Evolutionary conservation across 1,140 invertebrate genomes (phyloP).

Genomic region (Cataglyphis hispanica): DNA sequence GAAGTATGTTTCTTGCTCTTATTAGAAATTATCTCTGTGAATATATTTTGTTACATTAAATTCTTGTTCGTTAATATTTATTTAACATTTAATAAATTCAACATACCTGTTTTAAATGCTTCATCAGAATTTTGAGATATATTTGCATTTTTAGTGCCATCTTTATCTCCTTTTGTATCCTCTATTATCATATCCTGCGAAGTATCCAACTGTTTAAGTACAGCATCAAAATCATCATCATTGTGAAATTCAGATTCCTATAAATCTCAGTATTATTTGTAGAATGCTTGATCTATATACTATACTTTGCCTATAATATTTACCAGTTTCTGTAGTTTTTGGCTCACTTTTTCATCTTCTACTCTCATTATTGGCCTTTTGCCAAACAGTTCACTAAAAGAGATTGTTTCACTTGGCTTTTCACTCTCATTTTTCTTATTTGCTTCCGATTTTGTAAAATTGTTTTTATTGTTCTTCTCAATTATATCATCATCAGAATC

Average conservation of each 20-base stretch:
- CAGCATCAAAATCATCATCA: slow-evolving; percentile 90
- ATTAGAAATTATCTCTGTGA: slow-evolving; percentile 18
- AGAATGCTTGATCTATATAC: slow-evolving; percentile 6
- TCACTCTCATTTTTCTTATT: slow-evolving; percentile 28
- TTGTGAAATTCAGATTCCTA: slow-evolving; percentile 82
- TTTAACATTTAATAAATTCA: neutral
- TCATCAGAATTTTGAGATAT: neutral
- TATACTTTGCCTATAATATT: slow-evolving; percentile 25
- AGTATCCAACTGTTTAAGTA: slow-evolving; percentile 88
- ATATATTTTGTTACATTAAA: neutral
- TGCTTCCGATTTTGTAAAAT: neutral
- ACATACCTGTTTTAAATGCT: slow-evolving; percentile 12
- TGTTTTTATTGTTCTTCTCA: neutral
- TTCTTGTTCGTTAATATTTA: neutral
- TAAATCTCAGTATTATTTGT: slow-evolving; percentile 36
- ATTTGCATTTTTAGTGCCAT: neutral
- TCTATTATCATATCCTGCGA: slow-evolving; percentile 40
- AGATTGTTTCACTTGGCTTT: slow-evolving; percentile 60
- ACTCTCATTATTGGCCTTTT: slow-evolving; percentile 82
- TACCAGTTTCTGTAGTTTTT: slow-evolving; percentile 66
- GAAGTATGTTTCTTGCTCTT: slow-evolving; percentile 26
- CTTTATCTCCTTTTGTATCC: neutral
- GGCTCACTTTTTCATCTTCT: slow-evolving; percentile 73
- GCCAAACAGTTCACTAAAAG: slow-evolving; percentile 82
- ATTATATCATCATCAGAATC: slow-evolving; percentile 83